Conservation (phyloP, 2,113 vertebrate species). For the Lamprologus callipterus region DNA sequence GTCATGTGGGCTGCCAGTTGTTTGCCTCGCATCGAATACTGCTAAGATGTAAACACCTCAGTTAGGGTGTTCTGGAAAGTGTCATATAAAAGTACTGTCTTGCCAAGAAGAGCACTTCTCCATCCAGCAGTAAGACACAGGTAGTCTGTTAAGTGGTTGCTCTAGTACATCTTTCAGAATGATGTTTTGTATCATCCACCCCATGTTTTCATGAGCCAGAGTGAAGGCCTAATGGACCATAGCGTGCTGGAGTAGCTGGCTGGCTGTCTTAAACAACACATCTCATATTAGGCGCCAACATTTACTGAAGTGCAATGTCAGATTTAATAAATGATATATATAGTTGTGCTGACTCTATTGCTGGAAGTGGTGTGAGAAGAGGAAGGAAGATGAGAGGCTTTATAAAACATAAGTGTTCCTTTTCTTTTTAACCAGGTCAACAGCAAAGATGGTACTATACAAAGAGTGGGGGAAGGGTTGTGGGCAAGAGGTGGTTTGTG, state of each 20-base stretch:
- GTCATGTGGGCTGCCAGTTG: constrained; percentile 30
- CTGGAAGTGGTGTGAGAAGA: not conserved
- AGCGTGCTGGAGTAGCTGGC: constrained; percentile 32
- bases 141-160: not conserved
- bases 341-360: constrained; percentile 11
- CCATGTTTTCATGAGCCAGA: constrained; percentile 53
- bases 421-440: constrained; percentile 52
- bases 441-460: not conserved
- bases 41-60: constrained; percentile 38
- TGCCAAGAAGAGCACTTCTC: not conserved
- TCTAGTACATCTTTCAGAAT: constrained; percentile 12
- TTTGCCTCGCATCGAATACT: constrained; percentile 29
- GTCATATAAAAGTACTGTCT: not conserved
- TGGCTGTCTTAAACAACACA: constrained; percentile 42
- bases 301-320: constrained; percentile 57
- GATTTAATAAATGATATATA: constrained; percentile 66
- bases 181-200: constrained; percentile 34
- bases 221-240: constrained; percentile 68
- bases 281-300: constrained; percentile 46
- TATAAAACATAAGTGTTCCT: constrained; percentile 27
- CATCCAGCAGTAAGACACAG: not conserved
- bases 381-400: constrained; percentile 18
- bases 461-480: not conserved
- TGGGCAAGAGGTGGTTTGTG: not conserved
- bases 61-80: not conserved